These are phyloP conservation scores for Lordiphosa collinella DNA, from an alignment of 1,140 invertebrate species.

Conservation along the genomic window DNA sequence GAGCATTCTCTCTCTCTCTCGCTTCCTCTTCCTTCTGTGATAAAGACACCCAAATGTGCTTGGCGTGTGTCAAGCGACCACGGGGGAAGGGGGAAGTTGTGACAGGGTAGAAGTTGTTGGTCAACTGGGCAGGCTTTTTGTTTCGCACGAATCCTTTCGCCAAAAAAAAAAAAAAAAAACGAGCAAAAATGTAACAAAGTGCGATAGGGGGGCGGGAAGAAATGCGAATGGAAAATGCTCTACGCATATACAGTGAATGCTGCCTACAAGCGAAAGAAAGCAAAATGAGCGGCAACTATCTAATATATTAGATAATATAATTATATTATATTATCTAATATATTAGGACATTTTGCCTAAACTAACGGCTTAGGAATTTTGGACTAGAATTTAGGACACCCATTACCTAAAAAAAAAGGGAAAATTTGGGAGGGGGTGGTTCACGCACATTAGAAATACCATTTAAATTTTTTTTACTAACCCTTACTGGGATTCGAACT, in stretches of 20 bases:
- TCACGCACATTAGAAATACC: too few species aligned
- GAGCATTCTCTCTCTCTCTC: constrained; percentile 6
- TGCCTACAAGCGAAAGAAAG: too few species aligned
- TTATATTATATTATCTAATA: too few species aligned
- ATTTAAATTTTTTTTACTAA: too few species aligned
- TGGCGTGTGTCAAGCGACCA: constrained; percentile 50
- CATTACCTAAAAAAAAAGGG: too few species aligned
- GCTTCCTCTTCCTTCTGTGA: constrained; percentile 28
- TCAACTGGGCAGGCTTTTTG: constrained; percentile 63
- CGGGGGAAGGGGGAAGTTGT: background rate
- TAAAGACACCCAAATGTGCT: constrained; percentile 73
- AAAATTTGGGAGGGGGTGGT: too few species aligned
- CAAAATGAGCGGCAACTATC: too few species aligned
- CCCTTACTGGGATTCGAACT: too few species aligned
- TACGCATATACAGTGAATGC: constrained; percentile 11
- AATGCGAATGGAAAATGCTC: constrained; percentile 17
- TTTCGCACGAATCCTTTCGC: constrained; percentile 75
- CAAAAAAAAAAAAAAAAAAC: constrained; percentile 39
- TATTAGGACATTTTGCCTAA: too few species aligned
- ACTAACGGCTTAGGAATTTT: too few species aligned
- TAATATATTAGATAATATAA: too few species aligned
- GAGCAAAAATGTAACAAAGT: constrained; percentile 54
- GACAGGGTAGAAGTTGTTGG: constrained; percentile 20
- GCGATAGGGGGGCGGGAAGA: constrained; percentile 11
- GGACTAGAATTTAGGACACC: too few species aligned